Evolutionary conservation across 2,797 vertebrate genomes (phyloP).

Genomic region (Acanthurus lineatus): DNA sequence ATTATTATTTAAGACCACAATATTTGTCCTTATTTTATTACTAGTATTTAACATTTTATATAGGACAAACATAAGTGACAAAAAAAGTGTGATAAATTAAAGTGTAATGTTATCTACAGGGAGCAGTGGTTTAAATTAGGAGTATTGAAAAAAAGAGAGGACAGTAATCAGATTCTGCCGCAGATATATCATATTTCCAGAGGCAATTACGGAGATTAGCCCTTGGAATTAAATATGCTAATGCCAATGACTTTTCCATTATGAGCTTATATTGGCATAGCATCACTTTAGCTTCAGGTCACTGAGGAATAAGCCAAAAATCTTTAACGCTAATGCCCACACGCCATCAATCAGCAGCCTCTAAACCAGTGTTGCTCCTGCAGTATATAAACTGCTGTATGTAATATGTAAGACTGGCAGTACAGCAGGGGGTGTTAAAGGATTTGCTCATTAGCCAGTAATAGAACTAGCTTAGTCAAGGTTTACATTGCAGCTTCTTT

Average conservation of each 20-base stretch:
- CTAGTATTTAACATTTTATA: background rate
- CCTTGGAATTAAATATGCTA: conserved; percentile 51
- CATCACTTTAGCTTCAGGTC: conserved; percentile 61
- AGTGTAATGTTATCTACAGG: background rate
- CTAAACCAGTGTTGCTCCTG: conserved; percentile 41
- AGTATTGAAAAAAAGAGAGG: background rate
- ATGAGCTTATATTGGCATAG: conserved; percentile 33
- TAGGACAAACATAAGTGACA: background rate
- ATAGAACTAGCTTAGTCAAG: conserved; percentile 67
- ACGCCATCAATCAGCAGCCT: conserved; percentile 63
- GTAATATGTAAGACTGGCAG: conserved; percentile 18
- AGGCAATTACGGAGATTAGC: conserved; percentile 6
- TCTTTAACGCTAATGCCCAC: conserved; percentile 77
- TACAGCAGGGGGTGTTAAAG: conserved; percentile 33
- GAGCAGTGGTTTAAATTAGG: conserved; percentile 8
- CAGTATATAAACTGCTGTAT: conserved; percentile 47
- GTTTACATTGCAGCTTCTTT: conserved; percentile 65
- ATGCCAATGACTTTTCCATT: conserved; percentile 56
- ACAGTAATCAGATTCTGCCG: conserved; percentile 21
- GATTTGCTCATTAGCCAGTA: conserved; percentile 56
- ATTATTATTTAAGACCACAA: no score
- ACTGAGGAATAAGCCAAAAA: conserved; percentile 70
- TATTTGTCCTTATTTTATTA: no score
- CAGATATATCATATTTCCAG: conserved; percentile 27
- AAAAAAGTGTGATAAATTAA: background rate